Evolutionary conservation across 2,797 vertebrate species (phyloP).

Genomic region (Arrhamphus sclerolepis): DNA sequence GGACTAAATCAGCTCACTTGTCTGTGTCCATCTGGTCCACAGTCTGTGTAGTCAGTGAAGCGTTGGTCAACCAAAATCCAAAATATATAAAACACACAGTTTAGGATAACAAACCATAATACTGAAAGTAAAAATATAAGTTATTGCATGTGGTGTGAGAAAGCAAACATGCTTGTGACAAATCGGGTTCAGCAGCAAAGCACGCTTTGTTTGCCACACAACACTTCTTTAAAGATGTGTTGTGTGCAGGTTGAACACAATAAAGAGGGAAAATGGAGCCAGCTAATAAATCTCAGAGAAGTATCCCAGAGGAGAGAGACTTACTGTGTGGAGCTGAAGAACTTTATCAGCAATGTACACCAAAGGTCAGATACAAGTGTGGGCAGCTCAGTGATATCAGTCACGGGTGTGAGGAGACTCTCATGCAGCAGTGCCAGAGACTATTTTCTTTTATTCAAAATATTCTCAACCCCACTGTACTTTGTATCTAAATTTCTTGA

Average conservation of each 20-base stretch:
- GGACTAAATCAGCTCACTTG: no score
- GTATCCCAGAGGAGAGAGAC: constrained; percentile 56
- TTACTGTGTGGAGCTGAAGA: constrained; percentile 56
- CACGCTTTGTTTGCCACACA: constrained; percentile 39
- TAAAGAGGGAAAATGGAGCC: constrained; percentile 29
- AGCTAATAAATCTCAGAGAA: constrained; percentile 60
- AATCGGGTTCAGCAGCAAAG: constrained; percentile 37
- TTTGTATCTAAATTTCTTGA: no score
- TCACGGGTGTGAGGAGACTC: constrained; percentile 27
- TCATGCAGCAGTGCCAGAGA: constrained; percentile 1
- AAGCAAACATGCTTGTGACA: constrained; percentile 36
- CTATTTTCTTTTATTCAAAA: neutral
- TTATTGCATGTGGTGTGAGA: neutral
- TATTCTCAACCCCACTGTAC: no score
- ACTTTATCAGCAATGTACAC: constrained; percentile 63
- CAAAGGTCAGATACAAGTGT: constrained; percentile 53
- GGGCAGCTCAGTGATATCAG: constrained; percentile 43
- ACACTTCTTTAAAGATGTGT: constrained; percentile 39
- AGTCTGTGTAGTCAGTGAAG: no score
- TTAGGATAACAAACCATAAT: no score
- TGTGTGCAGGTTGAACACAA: constrained; percentile 54
- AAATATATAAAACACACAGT: no score
- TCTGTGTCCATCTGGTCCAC: no score
- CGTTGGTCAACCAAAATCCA: no score
- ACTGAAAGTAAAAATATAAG: neutral